phyloP scores from a whole-genome alignment of 1,140 invertebrate genomes.

The Megathymus violae region DNA sequence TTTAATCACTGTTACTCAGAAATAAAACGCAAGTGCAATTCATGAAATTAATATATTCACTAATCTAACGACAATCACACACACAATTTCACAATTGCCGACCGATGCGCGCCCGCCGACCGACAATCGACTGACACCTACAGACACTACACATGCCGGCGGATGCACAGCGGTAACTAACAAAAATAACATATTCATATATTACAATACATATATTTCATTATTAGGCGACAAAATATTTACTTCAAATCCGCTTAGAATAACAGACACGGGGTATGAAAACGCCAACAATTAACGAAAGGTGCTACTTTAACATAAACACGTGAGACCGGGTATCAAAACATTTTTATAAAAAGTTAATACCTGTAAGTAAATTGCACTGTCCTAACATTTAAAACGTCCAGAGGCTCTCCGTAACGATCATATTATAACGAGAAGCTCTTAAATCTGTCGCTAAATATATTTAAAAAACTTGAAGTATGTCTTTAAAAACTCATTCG shows the following conservation, averaged over 20 bases:
- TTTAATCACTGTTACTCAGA: too few species aligned
- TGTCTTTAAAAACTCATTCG: too few species aligned
- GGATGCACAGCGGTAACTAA: neutral
- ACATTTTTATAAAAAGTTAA: too few species aligned
- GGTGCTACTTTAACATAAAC: too few species aligned
- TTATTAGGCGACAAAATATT: neutral
- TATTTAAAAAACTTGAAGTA: too few species aligned
- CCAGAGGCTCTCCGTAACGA: too few species aligned
- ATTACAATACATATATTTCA: slow-evolving; percentile 35
- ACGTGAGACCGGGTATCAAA: too few species aligned
- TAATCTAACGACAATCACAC: slow-evolving; percentile 49
- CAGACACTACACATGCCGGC: slow-evolving; percentile 22
- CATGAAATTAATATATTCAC: slow-evolving; percentile 59
- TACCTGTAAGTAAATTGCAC: too few species aligned
- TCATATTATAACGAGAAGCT: too few species aligned
- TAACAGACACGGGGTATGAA: neutral
- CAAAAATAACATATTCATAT: slow-evolving; percentile 27
- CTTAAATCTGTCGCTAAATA: too few species aligned
- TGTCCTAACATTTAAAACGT: too few species aligned
- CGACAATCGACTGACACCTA: slow-evolving; percentile 20
- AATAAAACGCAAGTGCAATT: slow-evolving; percentile 41
- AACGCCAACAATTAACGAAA: too few species aligned
- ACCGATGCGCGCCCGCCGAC: slow-evolving; percentile 13
- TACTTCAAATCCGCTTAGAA: neutral
- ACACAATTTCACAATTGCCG: slow-evolving; percentile 43